Evolutionary conservation across 2,797 vertebrate species (phyloP).

Genomic region (Todus mexicanus): DNA sequence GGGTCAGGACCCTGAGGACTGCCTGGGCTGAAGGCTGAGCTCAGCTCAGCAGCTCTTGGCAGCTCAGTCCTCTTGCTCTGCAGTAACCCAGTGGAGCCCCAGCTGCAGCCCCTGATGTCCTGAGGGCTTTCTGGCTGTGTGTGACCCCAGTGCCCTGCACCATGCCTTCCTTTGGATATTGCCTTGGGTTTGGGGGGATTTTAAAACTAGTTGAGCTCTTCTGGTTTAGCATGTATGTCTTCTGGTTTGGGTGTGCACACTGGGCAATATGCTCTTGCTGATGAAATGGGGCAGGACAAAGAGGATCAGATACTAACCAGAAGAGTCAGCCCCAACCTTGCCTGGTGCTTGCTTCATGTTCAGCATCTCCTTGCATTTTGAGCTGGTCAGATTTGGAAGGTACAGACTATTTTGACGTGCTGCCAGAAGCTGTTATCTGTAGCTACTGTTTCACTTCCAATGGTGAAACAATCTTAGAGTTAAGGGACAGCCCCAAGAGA

Average conservation of each 20-base stretch:
- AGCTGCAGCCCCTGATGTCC: accelerated
- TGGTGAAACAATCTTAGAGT: neutral
- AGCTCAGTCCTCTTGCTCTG: neutral
- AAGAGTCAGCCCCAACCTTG: neutral
- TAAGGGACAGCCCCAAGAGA: neutral
- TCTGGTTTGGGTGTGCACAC: neutral
- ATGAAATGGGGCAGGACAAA: neutral
- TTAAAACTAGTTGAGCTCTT: neutral
- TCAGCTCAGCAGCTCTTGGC: neutral
- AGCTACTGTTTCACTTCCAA: neutral
- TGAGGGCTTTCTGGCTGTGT: neutral
- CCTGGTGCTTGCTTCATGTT: neutral
- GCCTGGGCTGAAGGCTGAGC: neutral
- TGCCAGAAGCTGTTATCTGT: neutral
- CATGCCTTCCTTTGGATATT: neutral
- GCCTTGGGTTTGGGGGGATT: neutral
- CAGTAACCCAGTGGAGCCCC: neutral
- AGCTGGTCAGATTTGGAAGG: neutral
- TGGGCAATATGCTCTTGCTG: neutral
- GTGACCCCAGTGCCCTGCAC: neutral
- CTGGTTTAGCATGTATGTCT: neutral
- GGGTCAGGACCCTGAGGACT: neutral
- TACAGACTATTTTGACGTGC: neutral
- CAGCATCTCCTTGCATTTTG: neutral
- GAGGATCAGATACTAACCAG: neutral